These are phyloP conservation scores for Hyalella azteca DNA, from an alignment of 2,888 invertebrate genomes.

Conservation along the genomic window DNA sequence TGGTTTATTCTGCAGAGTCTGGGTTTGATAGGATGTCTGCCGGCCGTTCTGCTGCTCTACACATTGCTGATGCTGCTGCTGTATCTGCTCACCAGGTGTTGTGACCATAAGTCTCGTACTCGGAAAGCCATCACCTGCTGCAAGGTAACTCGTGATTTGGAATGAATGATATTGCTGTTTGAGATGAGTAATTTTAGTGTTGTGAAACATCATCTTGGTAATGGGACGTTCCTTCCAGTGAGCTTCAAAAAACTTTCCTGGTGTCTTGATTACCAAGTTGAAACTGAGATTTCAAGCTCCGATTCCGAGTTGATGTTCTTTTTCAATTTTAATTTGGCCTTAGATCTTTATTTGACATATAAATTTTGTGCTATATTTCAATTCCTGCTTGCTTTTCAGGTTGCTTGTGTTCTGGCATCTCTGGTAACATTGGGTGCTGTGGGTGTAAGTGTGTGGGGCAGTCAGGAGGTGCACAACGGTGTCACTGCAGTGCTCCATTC, in stretches of 20 bases:
- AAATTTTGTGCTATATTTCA: neutral
- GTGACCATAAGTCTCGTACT: slow-evolving; percentile 89
- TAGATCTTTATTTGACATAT: no score
- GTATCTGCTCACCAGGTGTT: slow-evolving; percentile 92
- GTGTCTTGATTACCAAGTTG: no score
- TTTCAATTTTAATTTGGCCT: no score
- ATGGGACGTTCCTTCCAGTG: no score
- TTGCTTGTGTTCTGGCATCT: slow-evolving; percentile 33
- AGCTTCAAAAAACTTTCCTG: no score
- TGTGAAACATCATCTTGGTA: no score
- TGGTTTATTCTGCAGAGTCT: slow-evolving; percentile 72
- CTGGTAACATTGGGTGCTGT: slow-evolving; percentile 71
- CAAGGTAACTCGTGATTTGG: slow-evolving; percentile 65
- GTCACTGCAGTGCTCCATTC: slow-evolving; percentile 80
- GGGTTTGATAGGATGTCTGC: slow-evolving; percentile 89
- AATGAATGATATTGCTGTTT: no score
- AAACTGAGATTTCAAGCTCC: no score
- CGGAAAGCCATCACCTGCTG: slow-evolving; percentile 86
- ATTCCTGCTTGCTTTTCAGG: neutral
- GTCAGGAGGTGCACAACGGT: slow-evolving; percentile 92
- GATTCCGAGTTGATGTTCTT: no score
- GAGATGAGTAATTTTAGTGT: no score
- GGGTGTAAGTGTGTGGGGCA: slow-evolving; percentile 89
- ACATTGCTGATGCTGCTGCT: slow-evolving; percentile 86
- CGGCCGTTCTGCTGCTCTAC: slow-evolving; percentile 83